A percentile compares a stretch with the other conserved stretches of the same genome.
These are phyloP conservation scores for Brachypalpus laphriformis DNA, from an alignment of 2,888 invertebrate genomes.

Conservation along the genomic window DNA sequence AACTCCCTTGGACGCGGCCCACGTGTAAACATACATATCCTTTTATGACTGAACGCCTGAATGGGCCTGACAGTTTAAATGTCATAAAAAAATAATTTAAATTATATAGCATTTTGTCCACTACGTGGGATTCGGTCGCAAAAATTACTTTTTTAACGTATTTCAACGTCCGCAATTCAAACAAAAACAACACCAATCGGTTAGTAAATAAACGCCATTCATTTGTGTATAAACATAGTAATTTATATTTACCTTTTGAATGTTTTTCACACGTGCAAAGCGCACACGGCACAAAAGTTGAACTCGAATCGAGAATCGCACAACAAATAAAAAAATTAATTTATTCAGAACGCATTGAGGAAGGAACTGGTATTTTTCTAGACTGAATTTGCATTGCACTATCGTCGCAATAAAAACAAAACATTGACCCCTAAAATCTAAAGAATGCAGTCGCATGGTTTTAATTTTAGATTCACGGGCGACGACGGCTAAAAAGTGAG, in stretches of 20 bases:
- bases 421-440: conserved; percentile 70
- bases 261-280: conserved; percentile 14
- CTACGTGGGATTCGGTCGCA: neutral
- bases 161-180: neutral
- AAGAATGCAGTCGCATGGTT: conserved; percentile 63
- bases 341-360: conserved; percentile 36
- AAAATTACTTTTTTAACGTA: neutral
- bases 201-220: conserved; percentile 6
- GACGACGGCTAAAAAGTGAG: conserved; percentile 53
- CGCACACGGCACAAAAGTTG: conserved; percentile 26
- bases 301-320: conserved; percentile 47
- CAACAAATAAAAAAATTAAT: conserved; percentile 58
- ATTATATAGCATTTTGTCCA: neutral
- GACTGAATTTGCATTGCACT: conserved; percentile 33
- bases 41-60: neutral
- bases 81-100: neutral
- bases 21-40: too few relatives aligned
- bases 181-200: neutral
- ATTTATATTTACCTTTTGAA: conserved; percentile 48
- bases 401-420: conserved; percentile 48
- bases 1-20: too few relatives aligned
- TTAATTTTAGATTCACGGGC: conserved; percentile 66
- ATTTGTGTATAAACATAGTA: conserved; percentile 1
- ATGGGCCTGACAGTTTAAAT: conserved; percentile 29
- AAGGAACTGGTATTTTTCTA: conserved; percentile 39